Conservation (phyloP, 2,888 invertebrate genomes). For the Phyllotreta striolata region DNA sequence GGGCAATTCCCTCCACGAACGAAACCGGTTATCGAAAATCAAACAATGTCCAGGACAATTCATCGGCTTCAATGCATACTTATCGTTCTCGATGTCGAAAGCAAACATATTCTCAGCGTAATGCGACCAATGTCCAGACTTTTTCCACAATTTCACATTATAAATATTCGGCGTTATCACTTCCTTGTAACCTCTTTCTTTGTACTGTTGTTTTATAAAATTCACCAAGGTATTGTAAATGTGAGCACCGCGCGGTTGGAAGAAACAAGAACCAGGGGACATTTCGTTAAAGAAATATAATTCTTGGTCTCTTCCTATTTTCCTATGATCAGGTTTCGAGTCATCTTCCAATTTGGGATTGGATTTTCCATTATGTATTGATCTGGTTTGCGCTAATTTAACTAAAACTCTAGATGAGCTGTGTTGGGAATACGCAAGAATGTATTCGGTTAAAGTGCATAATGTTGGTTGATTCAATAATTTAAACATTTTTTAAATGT, state of each 20-base stretch:
- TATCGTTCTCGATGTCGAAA: slow-evolving; percentile 95
- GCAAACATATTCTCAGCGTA: slow-evolving; percentile 97
- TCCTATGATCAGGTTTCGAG: slow-evolving; percentile 94
- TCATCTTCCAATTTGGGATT: slow-evolving; percentile 81
- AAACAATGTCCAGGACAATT: slow-evolving; percentile 98
- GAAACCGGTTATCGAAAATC: slow-evolving; percentile 77
- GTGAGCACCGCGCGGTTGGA: slow-evolving; percentile 94
- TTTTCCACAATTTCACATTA: slow-evolving; percentile 95
- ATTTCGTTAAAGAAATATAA: slow-evolving; percentile 93
- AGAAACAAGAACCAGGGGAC: slow-evolving; percentile 98
- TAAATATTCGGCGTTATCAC: slow-evolving; percentile 96
- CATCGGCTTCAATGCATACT: slow-evolving; percentile 97
- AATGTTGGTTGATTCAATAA: background rate
- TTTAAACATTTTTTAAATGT: slow-evolving; percentile 1
- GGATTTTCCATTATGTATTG: background rate
- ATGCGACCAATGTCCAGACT: slow-evolving; percentile 98
- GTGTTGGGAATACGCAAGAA: background rate
- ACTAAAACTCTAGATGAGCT: background rate
- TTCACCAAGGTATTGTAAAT: slow-evolving; percentile 93
- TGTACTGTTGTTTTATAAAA: slow-evolving; percentile 86
- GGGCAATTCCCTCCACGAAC: slow-evolving; percentile 97
- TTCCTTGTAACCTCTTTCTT: slow-evolving; percentile 91
- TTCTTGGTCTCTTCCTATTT: slow-evolving; percentile 72
- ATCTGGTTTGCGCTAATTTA: slow-evolving; percentile 5
- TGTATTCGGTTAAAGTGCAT: background rate